A percentile compares a stretch with the other conserved stretches of the same genome.
Evolutionary conservation across 2,888 invertebrate genomes (phyloP).

Genomic region (Dastarcus helophoroides): DNA sequence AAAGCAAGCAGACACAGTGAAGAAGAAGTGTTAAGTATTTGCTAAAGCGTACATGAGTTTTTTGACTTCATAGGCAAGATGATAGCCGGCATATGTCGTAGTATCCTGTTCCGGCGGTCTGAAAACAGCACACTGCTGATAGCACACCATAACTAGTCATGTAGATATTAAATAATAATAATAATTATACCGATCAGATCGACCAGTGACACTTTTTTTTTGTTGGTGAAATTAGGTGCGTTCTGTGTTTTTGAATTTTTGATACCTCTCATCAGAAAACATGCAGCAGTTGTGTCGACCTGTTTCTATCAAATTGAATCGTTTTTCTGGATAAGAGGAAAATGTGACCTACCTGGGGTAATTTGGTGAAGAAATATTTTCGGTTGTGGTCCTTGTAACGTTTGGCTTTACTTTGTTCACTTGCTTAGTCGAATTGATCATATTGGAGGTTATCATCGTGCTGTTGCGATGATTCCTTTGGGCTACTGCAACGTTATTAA

Average conservation of each 20-base stretch:
- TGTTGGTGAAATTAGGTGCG: no score
- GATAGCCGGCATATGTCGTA: conserved; percentile 94
- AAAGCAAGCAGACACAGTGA: conserved; percentile 27
- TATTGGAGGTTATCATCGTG: conserved; percentile 52
- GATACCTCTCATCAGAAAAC: no score
- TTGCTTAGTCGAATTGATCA: conserved; percentile 69
- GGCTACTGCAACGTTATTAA: conserved; percentile 47
- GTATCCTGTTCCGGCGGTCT: conserved; percentile 81
- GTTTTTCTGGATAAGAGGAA: no score
- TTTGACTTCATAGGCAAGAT: conserved; percentile 99
- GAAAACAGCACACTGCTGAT: conserved; percentile 55
- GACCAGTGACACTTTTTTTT: no score
- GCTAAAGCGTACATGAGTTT: conserved; percentile 92
- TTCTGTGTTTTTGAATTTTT: no score
- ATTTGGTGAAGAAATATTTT: conserved; percentile 57
- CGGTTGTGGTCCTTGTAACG: conserved; percentile 64
- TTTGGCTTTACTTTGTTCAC: conserved; percentile 85
- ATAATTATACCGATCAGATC: no score
- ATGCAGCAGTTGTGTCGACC: no score
- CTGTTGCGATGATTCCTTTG: conserved; percentile 69
- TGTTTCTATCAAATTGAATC: no score
- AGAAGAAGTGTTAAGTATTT: conserved; percentile 37
- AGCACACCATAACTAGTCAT: conserved; percentile 33
- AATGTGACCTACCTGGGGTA: conserved; percentile 43
- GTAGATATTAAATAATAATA: conserved; percentile 13